A percentile compares a stretch with the other conserved stretches of the same genome.
Evolutionary conservation across 2,797 vertebrate genomes (phyloP).

Genomic region (Mormyrus hasselquistii): DNA sequence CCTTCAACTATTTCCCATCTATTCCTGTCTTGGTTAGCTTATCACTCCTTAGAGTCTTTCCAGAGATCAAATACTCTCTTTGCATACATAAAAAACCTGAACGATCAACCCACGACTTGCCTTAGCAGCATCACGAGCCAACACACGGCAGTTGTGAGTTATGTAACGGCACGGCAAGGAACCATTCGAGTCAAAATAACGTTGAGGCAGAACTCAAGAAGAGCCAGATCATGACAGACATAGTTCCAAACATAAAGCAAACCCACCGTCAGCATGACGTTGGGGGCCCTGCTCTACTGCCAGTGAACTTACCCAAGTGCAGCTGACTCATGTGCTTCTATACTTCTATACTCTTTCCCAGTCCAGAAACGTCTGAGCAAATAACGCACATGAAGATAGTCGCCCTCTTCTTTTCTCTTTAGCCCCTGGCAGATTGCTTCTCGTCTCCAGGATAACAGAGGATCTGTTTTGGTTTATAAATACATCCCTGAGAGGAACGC

Average conservation of each 20-base stretch:
- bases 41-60: background rate
- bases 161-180: background rate
- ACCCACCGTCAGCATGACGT: background rate
- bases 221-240: background rate
- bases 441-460: conserved; percentile 61
- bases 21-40: background rate
- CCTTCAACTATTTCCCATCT: background rate
- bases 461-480: conserved; percentile 68
- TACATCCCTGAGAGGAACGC: conserved; percentile 55
- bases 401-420: conserved; percentile 34
- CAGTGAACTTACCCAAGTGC: conserved; percentile 1
- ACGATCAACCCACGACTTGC: background rate
- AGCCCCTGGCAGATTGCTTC: conserved; percentile 42
- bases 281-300: background rate
- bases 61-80: background rate
- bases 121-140: background rate
- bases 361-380: conserved; percentile 21
- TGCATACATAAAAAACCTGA: background rate
- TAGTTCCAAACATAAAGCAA: background rate
- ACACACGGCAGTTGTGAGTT: background rate
- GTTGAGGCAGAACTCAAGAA: background rate
- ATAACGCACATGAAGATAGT: conserved; percentile 20
- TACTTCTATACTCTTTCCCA: background rate
- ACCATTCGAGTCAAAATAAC: background rate
- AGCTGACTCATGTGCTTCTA: background rate